These are phyloP conservation scores for Apoderus coryli DNA, from an alignment of 2,888 invertebrate species.

Conservation along the genomic window DNA sequence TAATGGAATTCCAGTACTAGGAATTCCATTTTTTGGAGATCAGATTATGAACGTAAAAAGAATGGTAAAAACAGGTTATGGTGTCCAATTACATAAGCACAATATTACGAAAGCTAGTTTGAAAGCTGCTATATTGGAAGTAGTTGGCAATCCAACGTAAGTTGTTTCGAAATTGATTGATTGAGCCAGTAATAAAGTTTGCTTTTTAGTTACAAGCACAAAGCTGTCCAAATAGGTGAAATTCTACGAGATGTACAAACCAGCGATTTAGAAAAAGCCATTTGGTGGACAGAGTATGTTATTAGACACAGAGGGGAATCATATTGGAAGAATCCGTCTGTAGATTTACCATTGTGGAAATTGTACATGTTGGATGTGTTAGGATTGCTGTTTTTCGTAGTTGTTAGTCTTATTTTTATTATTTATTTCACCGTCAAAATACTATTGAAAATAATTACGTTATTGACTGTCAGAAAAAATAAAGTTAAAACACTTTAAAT, in stretches of 20 bases:
- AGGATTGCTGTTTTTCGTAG: too few species aligned
- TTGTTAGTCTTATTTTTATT: conserved; percentile 6
- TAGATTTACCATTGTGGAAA: conserved; percentile 18
- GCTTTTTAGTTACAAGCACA: conserved; percentile 17
- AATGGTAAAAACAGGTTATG: conserved; percentile 16
- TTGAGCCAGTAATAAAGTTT: too few species aligned
- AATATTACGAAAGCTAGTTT: conserved; percentile 14
- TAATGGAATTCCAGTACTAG: conserved; percentile 16
- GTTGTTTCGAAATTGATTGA: too few species aligned
- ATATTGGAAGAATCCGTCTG: conserved; percentile 17
- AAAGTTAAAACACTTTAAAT: too few species aligned
- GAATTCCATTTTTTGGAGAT: conserved; percentile 20
- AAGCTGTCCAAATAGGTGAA: conserved; percentile 15
- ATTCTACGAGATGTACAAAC: conserved; percentile 18
- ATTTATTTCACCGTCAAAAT: too few species aligned
- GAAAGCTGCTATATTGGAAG: conserved; percentile 14
- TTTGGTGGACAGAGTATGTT: conserved; percentile 22
- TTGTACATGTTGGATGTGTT: conserved; percentile 19
- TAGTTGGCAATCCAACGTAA: conserved; percentile 17
- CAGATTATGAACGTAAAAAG: conserved; percentile 17
- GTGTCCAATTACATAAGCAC: conserved; percentile 14
- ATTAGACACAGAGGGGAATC: conserved; percentile 19
- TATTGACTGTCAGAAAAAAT: too few species aligned
- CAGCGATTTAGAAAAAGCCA: conserved; percentile 17
- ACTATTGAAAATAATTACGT: too few species aligned